Conservation (phyloP, 2,888 invertebrate species). For the Drosophila affinis region DNA sequence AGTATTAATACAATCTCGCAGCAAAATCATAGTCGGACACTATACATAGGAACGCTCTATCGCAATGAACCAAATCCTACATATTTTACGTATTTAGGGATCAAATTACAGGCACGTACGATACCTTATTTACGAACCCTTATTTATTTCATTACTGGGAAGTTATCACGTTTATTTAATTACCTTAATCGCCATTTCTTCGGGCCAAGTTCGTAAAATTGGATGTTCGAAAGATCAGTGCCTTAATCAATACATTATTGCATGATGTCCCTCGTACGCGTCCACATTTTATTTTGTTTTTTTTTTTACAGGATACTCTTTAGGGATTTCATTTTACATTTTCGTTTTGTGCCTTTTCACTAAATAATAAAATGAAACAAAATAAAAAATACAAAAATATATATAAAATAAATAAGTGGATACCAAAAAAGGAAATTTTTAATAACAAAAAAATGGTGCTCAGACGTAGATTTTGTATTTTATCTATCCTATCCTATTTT, state of each 20-base stretch:
- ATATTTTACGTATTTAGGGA: background rate
- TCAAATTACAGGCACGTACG: background rate
- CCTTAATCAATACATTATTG: background rate
- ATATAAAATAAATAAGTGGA: conserved; percentile 7
- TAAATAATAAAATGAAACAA: conserved; percentile 23
- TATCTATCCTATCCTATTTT: too few relatives aligned
- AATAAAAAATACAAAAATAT: conserved; percentile 12
- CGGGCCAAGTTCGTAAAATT: background rate
- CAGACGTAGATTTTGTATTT: too few relatives aligned
- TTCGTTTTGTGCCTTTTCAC: conserved; percentile 15
- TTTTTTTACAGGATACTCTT: background rate
- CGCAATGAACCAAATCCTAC: too few relatives aligned
- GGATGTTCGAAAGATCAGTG: background rate
- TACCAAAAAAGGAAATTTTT: background rate
- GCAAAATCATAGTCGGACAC: too few relatives aligned
- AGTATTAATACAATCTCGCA: too few relatives aligned
- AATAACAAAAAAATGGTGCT: background rate
- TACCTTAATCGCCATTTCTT: background rate
- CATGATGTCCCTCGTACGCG: background rate
- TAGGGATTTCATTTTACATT: background rate
- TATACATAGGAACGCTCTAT: too few relatives aligned
- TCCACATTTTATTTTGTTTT: background rate
- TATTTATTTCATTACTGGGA: background rate
- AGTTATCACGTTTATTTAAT: background rate
- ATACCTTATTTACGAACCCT: too few relatives aligned